These are phyloP conservation scores for Euphydryas editha DNA, from an alignment of 2,888 invertebrate species.

Conservation along the genomic window DNA sequence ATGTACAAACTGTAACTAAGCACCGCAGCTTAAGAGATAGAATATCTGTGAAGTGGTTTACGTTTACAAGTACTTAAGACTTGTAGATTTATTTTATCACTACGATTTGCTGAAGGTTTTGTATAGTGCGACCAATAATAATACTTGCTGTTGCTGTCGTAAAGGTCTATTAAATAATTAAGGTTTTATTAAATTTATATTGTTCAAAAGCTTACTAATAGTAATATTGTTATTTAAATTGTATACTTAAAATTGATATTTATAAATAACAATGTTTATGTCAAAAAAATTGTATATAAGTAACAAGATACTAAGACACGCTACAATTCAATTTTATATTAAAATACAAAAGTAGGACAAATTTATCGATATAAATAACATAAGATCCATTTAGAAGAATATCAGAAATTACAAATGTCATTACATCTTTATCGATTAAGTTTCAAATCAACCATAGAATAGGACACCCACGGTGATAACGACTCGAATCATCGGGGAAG, in stretches of 20 bases:
- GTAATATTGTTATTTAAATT: background rate
- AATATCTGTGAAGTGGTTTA: background rate
- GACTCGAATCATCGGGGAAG: conserved; percentile 11
- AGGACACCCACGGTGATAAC: conserved; percentile 9
- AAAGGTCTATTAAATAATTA: background rate
- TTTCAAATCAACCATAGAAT: conserved; percentile 7
- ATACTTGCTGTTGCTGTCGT: background rate
- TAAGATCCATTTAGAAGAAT: no score
- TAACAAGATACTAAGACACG: no score
- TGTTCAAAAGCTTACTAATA: background rate
- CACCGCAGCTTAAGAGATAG: conserved; percentile 6
- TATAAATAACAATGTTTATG: no score
- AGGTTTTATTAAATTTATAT: background rate
- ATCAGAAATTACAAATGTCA: background rate
- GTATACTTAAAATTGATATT: no score
- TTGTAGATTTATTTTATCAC: background rate
- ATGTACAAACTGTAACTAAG: conserved; percentile 1
- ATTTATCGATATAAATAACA: no score
- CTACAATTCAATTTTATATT: no score
- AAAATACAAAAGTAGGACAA: no score
- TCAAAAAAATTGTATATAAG: no score
- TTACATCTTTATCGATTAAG: background rate
- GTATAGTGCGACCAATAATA: background rate
- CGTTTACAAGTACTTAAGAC: background rate
- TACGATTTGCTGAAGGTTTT: background rate